Base-by-base conservation (phyloP, 2,113 vertebrate genomes). In the Sylvia atricapilla region DNA sequence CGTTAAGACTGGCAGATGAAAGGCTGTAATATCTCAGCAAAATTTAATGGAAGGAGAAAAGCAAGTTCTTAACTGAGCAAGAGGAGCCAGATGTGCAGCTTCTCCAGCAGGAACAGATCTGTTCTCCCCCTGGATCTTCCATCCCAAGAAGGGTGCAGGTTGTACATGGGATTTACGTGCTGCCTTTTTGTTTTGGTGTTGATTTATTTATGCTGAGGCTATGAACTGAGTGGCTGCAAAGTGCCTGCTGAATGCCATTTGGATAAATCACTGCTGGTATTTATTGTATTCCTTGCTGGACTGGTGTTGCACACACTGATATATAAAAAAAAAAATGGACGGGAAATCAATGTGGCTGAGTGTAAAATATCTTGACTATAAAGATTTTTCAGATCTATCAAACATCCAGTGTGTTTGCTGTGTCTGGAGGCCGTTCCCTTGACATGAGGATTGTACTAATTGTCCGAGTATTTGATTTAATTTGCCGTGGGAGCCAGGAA, bases 211-310 rank as follows among this genome's bases (percentile, higher is more conserved):
- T 87, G 94, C 90, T 63, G 74, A 85, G 68, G 89, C 89, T 87
- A 35, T 66, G 85, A 84, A 73, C 50, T 84, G 95, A 96, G 72
- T 92, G 95, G 78, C 94, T 96, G 95, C 95, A 85, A 70, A 92
- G 95, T 79, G 89, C 80, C 91, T 95, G 94, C 88, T 78, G 14
- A 10, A 11, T 95, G 97, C 97, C 94, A 94, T 68, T 94, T 89
- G 84, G 95, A 96, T 95, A 78, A 89, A 96, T 94, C 74, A 70
- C 95, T 94, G 79, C 91, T 59, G 87, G 81, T 64, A 97, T 95
- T 97, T 97, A 95, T 97, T 97, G 92, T 89, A 76, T 76, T 95
- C 96, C 94, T 94, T 60, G 95, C 95, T 89, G 93, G 93, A 79
- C 50, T 18, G 76, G 59, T 72, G 96, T 74, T 96, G 93, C 94